phyloP scores from a whole-genome alignment of 2,113 vertebrate genomes.

The Tenebrosternarchus preto region DNA sequence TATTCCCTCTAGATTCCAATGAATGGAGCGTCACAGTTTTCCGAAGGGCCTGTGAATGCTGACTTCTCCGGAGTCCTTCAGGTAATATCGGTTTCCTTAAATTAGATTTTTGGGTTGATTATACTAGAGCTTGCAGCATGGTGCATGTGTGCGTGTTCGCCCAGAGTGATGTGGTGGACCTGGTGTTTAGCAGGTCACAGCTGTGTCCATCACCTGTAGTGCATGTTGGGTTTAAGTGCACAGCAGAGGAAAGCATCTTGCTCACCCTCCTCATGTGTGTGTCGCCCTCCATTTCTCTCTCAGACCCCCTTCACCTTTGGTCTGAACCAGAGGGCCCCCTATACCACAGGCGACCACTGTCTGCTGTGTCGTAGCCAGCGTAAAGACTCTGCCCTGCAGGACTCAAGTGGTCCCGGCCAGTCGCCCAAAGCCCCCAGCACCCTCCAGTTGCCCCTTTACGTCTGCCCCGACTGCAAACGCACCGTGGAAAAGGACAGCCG shows the following conservation, averaged over 20 bases:
- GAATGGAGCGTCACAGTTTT: constrained; percentile 84
- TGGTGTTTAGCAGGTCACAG: too few species aligned
- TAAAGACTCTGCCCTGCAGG: constrained; percentile 82
- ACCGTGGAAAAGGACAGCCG: constrained; percentile 93
- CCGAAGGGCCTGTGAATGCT: constrained; percentile 83
- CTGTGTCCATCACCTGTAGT: not conserved
- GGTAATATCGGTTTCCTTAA: constrained; percentile 77
- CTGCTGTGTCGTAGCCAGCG: constrained; percentile 93
- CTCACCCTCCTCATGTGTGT: not conserved
- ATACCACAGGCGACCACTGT: constrained; percentile 90
- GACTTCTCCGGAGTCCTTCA: constrained; percentile 89
- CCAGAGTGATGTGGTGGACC: too few species aligned
- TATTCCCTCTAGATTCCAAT: constrained; percentile 75
- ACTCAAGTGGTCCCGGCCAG: constrained; percentile 82
- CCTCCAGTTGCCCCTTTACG: constrained; percentile 93
- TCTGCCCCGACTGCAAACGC: constrained; percentile 91
- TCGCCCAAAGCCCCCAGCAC: constrained; percentile 81
- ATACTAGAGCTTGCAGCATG: too few species aligned
- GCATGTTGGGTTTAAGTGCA: not conserved
- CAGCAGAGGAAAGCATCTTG: not conserved
- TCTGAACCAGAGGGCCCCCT: constrained; percentile 89
- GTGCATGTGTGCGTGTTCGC: too few species aligned
- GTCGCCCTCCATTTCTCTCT: not conserved
- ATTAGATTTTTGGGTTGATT: too few species aligned
- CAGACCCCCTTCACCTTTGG: constrained; percentile 97